Evolutionary conservation across 1,140 invertebrate species (phyloP), one percentile per base, ranked within the genome.

Genomic region (Papilio xuthus): DNA sequence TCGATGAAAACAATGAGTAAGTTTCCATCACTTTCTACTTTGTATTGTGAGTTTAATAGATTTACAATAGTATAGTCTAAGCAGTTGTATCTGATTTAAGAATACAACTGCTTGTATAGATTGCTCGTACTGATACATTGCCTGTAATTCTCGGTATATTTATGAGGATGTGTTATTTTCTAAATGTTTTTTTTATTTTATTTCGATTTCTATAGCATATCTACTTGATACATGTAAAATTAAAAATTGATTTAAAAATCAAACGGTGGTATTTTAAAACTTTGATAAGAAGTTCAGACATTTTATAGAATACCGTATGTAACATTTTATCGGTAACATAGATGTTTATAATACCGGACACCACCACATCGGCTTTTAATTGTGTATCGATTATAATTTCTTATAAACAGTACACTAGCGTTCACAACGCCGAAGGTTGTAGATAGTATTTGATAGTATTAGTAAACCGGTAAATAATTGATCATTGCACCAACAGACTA

Each of bases 401-500:
- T 63, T 28, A 63, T 63, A 63, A 2, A 63, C 13, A 63, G 10
- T 28, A 63, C 26, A 10, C 60, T 26, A 13, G 12, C 10, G 3
- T 63, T 60, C 26, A 28, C 26, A 63, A 28, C 60, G 60, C 23
- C 60, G 23, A 63, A 63, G 23, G 13, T 28, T 63, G 60, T 32
- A 60, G 60, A 63, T 63, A 63, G 60, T 13, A 67, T 32, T 67
- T 67, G 73, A 75, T 75, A 23, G 23, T 53, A 75, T 60, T 32
- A n/a, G 26, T 50, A 75, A 75, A 75, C 73, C 73, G 73, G 73
- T 75, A 56, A 18, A 60, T 75, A 75, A 75, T 75, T 75, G 73
- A 75, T 56, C 32, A 41, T 75, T 4, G 28, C 6, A 60, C 50
- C 20, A 74, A 74, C 72, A 75, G 32, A 56, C 73, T 50, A 50